These are phyloP conservation scores for Drosophila ercepeae DNA, from an alignment of 1,140 invertebrate genomes.

Conservation along the genomic window DNA sequence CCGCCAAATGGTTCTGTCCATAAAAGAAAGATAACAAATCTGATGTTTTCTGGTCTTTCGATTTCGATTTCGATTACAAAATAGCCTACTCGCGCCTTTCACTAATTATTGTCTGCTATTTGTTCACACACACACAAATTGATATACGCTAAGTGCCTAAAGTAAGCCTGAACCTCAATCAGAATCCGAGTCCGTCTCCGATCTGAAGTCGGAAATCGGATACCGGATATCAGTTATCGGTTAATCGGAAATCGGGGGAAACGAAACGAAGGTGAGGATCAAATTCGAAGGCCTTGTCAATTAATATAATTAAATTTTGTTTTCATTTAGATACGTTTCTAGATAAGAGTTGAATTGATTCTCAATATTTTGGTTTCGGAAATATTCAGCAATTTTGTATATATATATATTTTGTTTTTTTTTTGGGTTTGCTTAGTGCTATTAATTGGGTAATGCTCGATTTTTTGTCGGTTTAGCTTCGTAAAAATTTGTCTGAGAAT, in stretches of 20 bases:
- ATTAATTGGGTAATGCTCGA: conserved; percentile 32
- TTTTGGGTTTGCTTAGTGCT: conserved; percentile 29
- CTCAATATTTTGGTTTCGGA: conserved; percentile 23
- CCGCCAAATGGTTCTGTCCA: too few relatives aligned
- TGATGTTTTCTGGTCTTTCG: not conserved
- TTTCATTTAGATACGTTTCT: conserved; percentile 14
- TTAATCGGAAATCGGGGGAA: conserved; percentile 30
- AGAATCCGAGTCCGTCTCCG: too few relatives aligned
- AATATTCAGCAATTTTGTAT: conserved; percentile 78
- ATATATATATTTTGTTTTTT: conserved; percentile 1
- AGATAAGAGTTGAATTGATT: conserved; percentile 24
- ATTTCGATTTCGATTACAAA: conserved; percentile 27
- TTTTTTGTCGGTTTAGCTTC: conserved; percentile 29
- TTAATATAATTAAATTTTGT: conserved; percentile 4
- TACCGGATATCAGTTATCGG: conserved; percentile 24
- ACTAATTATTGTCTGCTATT: conserved; percentile 83
- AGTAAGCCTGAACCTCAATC: conserved; percentile 37
- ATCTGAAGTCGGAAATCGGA: conserved; percentile 5
- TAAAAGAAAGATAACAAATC: not conserved
- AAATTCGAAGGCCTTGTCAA: conserved; percentile 24
- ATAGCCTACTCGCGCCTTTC: conserved; percentile 39
- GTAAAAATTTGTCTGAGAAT: conserved; percentile 69
- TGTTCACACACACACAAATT: conserved; percentile 70
- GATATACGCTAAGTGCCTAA: conserved; percentile 50
- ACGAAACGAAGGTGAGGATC: conserved; percentile 26